These are phyloP conservation scores for Vollenhovia emeryi DNA, from an alignment of 1,140 invertebrate genomes.

Conservation along the genomic window DNA sequence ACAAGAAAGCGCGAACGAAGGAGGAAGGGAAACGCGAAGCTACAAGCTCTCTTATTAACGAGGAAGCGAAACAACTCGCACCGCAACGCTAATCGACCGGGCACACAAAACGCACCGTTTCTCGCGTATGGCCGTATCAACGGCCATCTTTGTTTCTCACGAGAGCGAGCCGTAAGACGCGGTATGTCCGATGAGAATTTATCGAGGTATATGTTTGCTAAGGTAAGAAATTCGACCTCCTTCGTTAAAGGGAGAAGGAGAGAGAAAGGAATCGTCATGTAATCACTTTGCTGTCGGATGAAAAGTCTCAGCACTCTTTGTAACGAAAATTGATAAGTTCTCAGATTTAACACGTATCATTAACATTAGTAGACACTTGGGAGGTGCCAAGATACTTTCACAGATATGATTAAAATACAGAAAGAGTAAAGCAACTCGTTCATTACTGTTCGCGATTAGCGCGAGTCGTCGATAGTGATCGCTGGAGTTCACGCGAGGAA, in stretches of 20 bases:
- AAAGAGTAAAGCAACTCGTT: not conserved
- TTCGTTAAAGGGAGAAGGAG: constrained; percentile 14
- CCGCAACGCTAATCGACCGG: constrained; percentile 82
- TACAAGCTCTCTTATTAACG: constrained; percentile 83
- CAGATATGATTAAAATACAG: not conserved
- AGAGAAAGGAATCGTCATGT: constrained; percentile 2
- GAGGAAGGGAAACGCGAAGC: constrained; percentile 43
- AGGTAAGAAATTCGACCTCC: constrained; percentile 44
- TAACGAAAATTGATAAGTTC: not conserved
- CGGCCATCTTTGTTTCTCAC: constrained; percentile 79
- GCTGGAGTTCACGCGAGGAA: not conserved
- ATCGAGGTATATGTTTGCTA: constrained; percentile 61
- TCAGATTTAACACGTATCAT: constrained; percentile 9
- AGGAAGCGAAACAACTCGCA: constrained; percentile 86
- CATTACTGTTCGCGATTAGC: constrained; percentile 5
- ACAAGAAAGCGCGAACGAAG: constrained; percentile 26
- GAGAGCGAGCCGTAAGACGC: constrained; percentile 32
- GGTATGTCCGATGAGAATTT: constrained; percentile 67
- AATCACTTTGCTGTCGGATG: constrained; percentile 13
- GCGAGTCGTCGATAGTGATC: constrained; percentile 1
- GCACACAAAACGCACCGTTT: constrained; percentile 71
- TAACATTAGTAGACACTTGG: not conserved
- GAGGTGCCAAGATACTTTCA: not conserved
- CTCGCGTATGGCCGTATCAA: constrained; percentile 65
- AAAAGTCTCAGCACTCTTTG: not conserved